Evolutionary conservation across 2,113 vertebrate species (phyloP), one percentile per base, ranked within the genome.

Genomic region (Ceuthmochares aereus): DNA sequence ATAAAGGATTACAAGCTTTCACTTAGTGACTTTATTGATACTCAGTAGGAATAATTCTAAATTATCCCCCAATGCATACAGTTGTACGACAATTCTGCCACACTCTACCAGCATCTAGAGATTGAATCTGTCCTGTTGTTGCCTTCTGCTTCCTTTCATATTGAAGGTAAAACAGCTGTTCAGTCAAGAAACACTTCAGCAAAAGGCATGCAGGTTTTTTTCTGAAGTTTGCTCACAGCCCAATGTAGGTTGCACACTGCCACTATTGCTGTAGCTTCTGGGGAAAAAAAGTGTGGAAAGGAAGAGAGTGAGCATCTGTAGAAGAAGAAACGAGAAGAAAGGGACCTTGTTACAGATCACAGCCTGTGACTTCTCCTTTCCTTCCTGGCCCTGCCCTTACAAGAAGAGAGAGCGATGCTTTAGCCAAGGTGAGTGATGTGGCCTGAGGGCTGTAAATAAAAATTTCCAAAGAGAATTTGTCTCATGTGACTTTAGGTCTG

Each of bases 161-260:
- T 0, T 43, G 64, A 23, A 91, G 4, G 27, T 16, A 73, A 88
- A 91, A 4, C 19, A 68, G 10, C 14, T 49, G 14, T 32, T 59
- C 49, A 68, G 20, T 43, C 18, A 40, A 27, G 25, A 86, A 60
- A 69, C 5, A 36, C 7, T 59, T 74, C 32, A 69, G 37, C 43
- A 78, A 85, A 76, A 73, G 7, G 7, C 4, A 22, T 8, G 15
- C 16, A 32, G 7, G 3, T 59, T 59, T 55, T 52, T 37, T 73
- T 37, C n/a, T 59, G 30, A 37, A 1, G 1, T 34, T 68, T 93
- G 8, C 37, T 89, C 8, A 40, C 6, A n/a, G 20, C 3, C 23
- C 34, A 58, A 2, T 1, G 2, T 7, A 59, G 54, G 30, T 15
- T 63, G 23, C 13, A 22, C 2, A 0, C 42, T 73, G 40, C 8